A percentile compares a stretch with the other conserved stretches of the same genome.
These are phyloP conservation scores for Planococcus citri DNA, from an alignment of 1,140 invertebrate species.

Conservation along the genomic window DNA sequence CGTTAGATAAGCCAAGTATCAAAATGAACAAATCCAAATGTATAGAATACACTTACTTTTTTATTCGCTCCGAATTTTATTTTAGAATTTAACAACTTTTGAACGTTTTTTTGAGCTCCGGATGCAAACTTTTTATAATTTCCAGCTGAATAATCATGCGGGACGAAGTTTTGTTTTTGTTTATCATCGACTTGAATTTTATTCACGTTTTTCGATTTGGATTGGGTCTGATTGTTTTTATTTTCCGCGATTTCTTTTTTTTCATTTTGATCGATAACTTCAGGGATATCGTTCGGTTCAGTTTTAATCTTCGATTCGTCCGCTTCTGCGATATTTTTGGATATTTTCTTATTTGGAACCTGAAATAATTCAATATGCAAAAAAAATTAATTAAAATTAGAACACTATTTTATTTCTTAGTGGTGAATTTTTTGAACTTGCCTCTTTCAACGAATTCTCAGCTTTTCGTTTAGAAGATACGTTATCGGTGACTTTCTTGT, in stretches of 20 bases:
- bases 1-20: background rate
- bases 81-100: background rate
- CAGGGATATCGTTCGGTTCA: background rate
- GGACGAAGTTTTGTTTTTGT: background rate
- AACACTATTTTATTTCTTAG: too few relatives aligned
- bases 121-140: background rate
- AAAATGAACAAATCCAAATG: background rate
- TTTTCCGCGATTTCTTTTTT: background rate
- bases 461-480: background rate
- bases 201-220: background rate
- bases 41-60: background rate
- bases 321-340: background rate
- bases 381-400: too few relatives aligned
- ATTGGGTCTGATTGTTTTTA: background rate
- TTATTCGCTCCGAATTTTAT: background rate
- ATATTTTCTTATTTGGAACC: background rate
- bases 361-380: background rate
- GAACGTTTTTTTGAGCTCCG: background rate
- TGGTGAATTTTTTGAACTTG: too few relatives aligned
- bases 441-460: background rate
- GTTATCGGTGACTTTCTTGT: background rate
- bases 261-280: background rate
- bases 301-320: background rate
- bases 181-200: background rate
- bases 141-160: background rate